These are phyloP conservation scores for Cyphomyrmex costatus DNA, from an alignment of 1,140 invertebrate genomes.

Conservation along the genomic window DNA sequence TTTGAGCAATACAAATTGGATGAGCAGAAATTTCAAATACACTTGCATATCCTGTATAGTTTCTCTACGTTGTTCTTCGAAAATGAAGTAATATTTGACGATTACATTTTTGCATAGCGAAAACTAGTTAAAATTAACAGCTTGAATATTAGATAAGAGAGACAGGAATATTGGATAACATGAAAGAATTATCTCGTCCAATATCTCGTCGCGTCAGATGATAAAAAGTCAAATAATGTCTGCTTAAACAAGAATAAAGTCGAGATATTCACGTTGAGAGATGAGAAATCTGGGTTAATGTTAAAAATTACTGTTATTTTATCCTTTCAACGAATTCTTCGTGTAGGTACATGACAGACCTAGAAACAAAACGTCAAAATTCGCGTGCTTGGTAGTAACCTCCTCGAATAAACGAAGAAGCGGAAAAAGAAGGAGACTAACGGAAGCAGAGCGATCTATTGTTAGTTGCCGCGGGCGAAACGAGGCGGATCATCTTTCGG, in stretches of 20 bases:
- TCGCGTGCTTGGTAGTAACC: slow-evolving; percentile 33
- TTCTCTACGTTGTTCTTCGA: neutral
- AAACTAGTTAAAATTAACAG: neutral
- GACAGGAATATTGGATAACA: neutral
- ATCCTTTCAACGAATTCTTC: neutral
- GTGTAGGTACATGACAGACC: neutral
- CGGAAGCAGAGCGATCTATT: slow-evolving; percentile 49
- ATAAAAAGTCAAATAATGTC: neutral
- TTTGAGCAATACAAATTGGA: slow-evolving; percentile 18
- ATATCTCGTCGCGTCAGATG: neutral
- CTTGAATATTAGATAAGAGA: neutral
- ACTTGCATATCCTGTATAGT: neutral
- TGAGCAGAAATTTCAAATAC: slow-evolving; percentile 15
- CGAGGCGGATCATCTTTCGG: slow-evolving; percentile 63
- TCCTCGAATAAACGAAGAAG: slow-evolving; percentile 15
- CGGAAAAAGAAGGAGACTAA: slow-evolving; percentile 28
- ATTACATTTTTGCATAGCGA: neutral
- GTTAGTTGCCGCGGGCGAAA: slow-evolving; percentile 58
- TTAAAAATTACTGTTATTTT: slow-evolving; percentile 15
- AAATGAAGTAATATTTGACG: neutral
- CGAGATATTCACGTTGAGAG: neutral
- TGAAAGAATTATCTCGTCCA: neutral
- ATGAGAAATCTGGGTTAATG: neutral
- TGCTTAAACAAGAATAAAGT: neutral
- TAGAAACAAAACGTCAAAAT: slow-evolving; percentile 21